A percentile compares a stretch with the other conserved stretches of the same genome.
Conservation (phyloP, 2,113 vertebrate genomes). For the Trochalopteron elliotii region DNA sequence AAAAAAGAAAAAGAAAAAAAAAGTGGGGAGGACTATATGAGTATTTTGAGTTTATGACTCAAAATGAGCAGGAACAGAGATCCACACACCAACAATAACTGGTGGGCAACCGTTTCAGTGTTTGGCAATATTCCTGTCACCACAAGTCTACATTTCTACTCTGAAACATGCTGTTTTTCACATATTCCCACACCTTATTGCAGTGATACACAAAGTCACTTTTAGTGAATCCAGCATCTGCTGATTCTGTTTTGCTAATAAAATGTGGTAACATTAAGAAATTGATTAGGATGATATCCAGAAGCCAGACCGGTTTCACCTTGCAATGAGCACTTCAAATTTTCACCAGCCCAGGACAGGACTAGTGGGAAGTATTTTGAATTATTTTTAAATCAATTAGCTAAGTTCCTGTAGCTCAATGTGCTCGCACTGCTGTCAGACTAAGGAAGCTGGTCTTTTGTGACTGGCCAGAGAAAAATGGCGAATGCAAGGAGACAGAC, state of each 20-base stretch:
- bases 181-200: neutral
- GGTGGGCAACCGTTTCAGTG: neutral
- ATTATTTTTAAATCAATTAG: neutral
- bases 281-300: neutral
- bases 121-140: neutral
- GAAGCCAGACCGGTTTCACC: neutral
- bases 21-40: fast-evolving
- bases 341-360: neutral
- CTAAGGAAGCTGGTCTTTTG: neutral
- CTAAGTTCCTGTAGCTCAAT: neutral
- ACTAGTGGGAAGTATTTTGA: neutral
- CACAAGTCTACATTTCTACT: neutral
- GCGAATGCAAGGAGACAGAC: neutral
- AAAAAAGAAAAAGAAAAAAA: neutral
- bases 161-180: fast-evolving
- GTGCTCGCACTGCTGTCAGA: neutral
- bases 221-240: neutral
- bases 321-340: neutral
- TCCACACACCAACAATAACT: neutral
- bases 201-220: neutral
- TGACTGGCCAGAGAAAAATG: neutral
- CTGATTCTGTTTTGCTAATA: neutral
- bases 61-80: neutral
- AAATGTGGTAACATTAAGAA: neutral
- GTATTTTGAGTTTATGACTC: neutral